phyloP scores from a whole-genome alignment of 2,888 invertebrate genomes.

The Artemia sinica region DNA sequence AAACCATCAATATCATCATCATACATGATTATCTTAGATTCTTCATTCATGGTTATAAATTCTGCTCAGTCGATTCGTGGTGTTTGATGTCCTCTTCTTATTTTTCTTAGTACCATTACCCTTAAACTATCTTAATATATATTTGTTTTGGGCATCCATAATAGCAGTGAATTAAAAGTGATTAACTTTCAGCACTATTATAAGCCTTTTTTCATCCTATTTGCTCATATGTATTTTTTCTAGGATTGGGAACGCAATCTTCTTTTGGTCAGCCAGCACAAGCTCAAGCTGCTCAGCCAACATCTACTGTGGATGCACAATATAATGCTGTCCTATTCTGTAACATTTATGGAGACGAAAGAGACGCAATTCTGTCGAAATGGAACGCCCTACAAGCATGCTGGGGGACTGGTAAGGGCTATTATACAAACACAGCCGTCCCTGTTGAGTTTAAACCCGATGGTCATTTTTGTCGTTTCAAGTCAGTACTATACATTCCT shows the following conservation, averaged over 20 bases:
- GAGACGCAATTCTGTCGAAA: constrained; percentile 76
- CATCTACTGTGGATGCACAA: constrained; percentile 46
- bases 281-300: constrained; percentile 27
- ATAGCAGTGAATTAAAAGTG: too few relatives aligned
- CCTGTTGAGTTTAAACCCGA: constrained; percentile 68
- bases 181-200: too few relatives aligned
- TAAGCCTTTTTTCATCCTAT: constrained; percentile 24
- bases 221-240: constrained; percentile 30
- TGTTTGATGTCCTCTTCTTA: too few relatives aligned
- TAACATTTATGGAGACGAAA: constrained; percentile 78
- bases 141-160: too few relatives aligned
- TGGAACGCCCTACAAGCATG: constrained; percentile 87
- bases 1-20: too few relatives aligned
- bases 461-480: constrained; percentile 82
- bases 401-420: constrained; percentile 65
- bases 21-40: too few relatives aligned
- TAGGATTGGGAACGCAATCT: constrained; percentile 33
- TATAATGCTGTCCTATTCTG: constrained; percentile 57
- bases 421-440: constrained; percentile 54
- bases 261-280: constrained; percentile 23
- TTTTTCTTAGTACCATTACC: too few relatives aligned
- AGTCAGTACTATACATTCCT: constrained; percentile 79
- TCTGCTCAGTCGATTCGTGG: too few relatives aligned
- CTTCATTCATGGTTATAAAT: too few relatives aligned
- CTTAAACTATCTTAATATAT: too few relatives aligned